Conservation (phyloP, 2,113 vertebrate species). For the Erpornis zantholeuca region DNA sequence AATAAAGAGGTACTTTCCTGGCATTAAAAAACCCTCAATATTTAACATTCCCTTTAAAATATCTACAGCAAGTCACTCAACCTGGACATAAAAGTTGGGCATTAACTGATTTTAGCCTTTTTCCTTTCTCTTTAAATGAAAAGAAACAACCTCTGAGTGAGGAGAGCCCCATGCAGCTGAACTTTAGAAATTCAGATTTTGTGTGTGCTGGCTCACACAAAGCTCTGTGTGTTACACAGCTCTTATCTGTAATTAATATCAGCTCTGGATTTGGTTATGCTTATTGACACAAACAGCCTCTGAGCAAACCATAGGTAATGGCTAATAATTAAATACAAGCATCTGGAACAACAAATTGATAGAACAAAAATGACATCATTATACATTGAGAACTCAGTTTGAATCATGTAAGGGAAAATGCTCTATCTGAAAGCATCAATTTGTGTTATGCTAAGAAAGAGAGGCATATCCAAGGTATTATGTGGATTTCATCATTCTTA, state of each 20-base stretch:
- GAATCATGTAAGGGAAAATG: neutral
- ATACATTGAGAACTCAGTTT: neutral
- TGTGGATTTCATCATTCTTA: neutral
- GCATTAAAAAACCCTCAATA: neutral
- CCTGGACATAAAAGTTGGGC: neutral
- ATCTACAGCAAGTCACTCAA: neutral
- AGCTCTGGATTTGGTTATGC: neutral
- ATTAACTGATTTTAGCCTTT: neutral
- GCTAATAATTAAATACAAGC: neutral
- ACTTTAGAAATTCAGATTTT: neutral
- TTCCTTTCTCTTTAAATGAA: neutral
- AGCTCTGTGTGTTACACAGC: neutral
- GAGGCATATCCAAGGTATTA: neutral
- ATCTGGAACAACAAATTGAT: neutral
- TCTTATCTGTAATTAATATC: neutral
- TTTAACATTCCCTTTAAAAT: constrained; percentile 9
- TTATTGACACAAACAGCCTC: neutral
- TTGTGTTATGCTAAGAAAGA: neutral
- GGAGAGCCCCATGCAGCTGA: neutral
- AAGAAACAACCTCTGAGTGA: neutral
- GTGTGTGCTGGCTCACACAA: neutral
- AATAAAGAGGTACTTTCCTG: neutral
- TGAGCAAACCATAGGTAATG: neutral
- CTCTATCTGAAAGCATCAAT: neutral
- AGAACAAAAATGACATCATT: neutral